These are phyloP conservation scores for Lottia scabra DNA, from an alignment of 2,888 invertebrate genomes.

Conservation along the genomic window DNA sequence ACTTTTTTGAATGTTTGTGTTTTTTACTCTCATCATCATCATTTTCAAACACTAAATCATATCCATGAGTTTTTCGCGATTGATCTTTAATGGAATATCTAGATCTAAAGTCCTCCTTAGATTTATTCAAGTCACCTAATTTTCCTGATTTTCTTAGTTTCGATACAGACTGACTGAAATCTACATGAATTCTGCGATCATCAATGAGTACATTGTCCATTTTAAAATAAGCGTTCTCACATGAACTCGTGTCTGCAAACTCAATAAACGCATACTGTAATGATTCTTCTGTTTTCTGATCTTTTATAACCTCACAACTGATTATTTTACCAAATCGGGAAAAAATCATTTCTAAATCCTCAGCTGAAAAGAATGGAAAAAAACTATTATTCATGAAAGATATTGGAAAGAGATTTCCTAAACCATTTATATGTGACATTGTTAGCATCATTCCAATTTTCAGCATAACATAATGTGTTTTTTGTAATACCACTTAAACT, in stretches of 20 bases:
- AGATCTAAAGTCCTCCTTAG: conserved; percentile 33
- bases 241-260: conserved; percentile 81
- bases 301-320: conserved; percentile 95
- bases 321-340: conserved; percentile 94
- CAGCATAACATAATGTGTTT: too few relatives aligned
- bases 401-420: too few relatives aligned
- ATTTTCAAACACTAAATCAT: conserved; percentile 55
- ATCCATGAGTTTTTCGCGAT: conserved; percentile 44
- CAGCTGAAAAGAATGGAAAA: too few relatives aligned
- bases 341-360: conserved; percentile 97
- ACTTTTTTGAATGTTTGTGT: conserved; percentile 35
- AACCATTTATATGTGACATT: too few relatives aligned
- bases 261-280: conserved; percentile 99
- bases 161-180: conserved; percentile 98
- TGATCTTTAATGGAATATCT: conserved; percentile 50
- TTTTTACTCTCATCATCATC: conserved; percentile 35
- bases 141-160: background rate
- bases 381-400: too few relatives aligned
- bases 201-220: conserved; percentile 99
- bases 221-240: conserved; percentile 98
- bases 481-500: too few relatives aligned
- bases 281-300: conserved; percentile 91
- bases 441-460: too few relatives aligned
- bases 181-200: conserved; percentile 97
- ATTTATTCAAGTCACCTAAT: conserved; percentile 27